These are phyloP conservation scores for Squalus acanthias DNA, from an alignment of 2,797 vertebrate species.

Conservation along the genomic window DNA sequence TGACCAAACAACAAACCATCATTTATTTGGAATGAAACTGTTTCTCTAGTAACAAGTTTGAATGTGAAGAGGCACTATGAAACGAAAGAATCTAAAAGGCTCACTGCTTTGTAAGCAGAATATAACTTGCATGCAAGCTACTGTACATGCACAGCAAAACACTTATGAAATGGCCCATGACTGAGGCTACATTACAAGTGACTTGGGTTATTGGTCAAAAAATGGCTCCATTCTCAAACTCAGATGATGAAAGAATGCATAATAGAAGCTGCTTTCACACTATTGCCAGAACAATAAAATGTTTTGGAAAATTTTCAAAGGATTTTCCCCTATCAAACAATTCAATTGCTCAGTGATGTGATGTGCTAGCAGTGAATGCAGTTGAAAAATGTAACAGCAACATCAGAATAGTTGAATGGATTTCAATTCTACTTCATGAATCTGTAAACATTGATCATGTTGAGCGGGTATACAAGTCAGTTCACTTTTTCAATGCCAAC, in stretches of 20 bases:
- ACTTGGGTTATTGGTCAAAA: background rate
- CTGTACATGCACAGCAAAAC: background rate
- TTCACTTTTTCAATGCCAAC: constrained; percentile 4
- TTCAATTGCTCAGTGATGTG: background rate
- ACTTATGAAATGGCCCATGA: background rate
- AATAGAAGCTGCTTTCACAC: background rate
- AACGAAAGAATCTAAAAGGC: background rate
- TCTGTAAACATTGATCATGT: background rate
- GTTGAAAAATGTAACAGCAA: background rate
- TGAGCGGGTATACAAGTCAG: background rate
- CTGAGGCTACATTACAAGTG: background rate
- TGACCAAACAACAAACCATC: background rate
- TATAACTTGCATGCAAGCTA: background rate
- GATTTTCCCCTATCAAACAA: background rate
- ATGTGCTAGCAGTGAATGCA: background rate
- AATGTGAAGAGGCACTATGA: background rate
- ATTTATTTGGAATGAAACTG: background rate
- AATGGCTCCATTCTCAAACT: background rate
- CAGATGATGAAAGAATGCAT: background rate
- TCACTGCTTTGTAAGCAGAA: background rate
- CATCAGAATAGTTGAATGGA: background rate
- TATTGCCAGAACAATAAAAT: constrained; percentile 6
- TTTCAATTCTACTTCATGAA: constrained; percentile 12
- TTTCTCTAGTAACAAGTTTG: background rate
- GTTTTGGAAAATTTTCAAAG: background rate